Conservation (phyloP, 2,113 vertebrate genomes). For the Cacatua alba region DNA sequence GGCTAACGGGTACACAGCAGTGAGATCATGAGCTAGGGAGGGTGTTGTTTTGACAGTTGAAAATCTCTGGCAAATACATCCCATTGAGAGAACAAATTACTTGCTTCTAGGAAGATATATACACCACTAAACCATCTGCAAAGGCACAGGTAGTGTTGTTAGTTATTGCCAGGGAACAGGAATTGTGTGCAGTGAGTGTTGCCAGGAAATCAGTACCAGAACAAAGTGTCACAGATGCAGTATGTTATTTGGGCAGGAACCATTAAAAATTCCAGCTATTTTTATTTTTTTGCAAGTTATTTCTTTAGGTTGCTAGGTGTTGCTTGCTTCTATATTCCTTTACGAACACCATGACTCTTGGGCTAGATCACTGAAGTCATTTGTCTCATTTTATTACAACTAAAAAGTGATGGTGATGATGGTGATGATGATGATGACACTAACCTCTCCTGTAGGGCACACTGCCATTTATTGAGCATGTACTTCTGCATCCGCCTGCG, state of each 20-base stretch:
- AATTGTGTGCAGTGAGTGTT: neutral
- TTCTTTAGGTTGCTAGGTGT: neutral
- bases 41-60: constrained; percentile 41
- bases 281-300: neutral
- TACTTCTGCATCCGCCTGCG: neutral
- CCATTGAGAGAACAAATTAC: constrained; percentile 16
- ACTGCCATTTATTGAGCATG: neutral
- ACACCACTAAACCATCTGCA: neutral
- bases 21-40: constrained; percentile 26
- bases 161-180: constrained; percentile 12
- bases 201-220: constrained; percentile 22
- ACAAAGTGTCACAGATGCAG: constrained; percentile 7
- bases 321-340: neutral
- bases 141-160: constrained; percentile 39
- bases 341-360: neutral
- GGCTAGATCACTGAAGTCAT: neutral
- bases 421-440: neutral
- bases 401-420: neutral
- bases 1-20: constrained; percentile 5
- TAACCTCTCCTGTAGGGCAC: neutral
- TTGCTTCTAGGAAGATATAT: constrained; percentile 1
- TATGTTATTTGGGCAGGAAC: neutral
- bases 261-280: neutral
- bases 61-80: constrained; percentile 37
- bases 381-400: neutral